Evolutionary conservation across 2,888 invertebrate species (phyloP), one percentile per base, ranked within the genome.

Genomic region (Hermaeophaga mercurialis): DNA sequence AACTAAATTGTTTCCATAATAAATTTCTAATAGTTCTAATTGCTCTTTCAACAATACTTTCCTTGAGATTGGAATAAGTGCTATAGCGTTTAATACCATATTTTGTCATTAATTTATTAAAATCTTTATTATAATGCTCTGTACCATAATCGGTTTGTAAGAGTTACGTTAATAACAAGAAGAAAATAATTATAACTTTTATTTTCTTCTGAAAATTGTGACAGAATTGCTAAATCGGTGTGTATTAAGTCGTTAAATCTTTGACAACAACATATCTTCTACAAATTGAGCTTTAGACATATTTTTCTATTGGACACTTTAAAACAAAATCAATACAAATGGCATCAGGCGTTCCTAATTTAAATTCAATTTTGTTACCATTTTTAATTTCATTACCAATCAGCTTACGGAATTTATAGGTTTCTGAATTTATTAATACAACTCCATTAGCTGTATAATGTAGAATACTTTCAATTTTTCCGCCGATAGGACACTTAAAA

Each of bases 241-340:
- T 78, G 77, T 74, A 73, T 76, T 22, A 73, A 60, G 54, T 78
- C 75, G 66, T 74, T 5, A 77, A 63, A 43, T 70, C 74, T 61
- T 73, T 73, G 22, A 74, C 66, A 14, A 74, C 65, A 14, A 73
- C 72, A 43, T 60, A 52, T 44, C 75, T 60, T 31, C 75, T 61
- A n/a, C n/a, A 38, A 38, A 1, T 18, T 38, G 17, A 38, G 17
- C 3, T 6, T 38, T 38, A 38, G 17, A n/a, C n/a, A n/a, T 38
- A 11, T 38, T 38, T 18, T 17, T 18, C 38, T 38, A 18, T 12
- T 36, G 14, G 7, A 17, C 17, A 36, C n/a, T 36, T 7, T 3
- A 28, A 28, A 28, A 28, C 28, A 28, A 28, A 28, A 28, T 28
- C 28, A 28, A n/a, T n/a, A 28, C 28, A 28, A 7, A 28, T 28